These are phyloP conservation scores for Benthosema pterotum DNA, from an alignment of 2,797 vertebrate species.

Conservation along the genomic window DNA sequence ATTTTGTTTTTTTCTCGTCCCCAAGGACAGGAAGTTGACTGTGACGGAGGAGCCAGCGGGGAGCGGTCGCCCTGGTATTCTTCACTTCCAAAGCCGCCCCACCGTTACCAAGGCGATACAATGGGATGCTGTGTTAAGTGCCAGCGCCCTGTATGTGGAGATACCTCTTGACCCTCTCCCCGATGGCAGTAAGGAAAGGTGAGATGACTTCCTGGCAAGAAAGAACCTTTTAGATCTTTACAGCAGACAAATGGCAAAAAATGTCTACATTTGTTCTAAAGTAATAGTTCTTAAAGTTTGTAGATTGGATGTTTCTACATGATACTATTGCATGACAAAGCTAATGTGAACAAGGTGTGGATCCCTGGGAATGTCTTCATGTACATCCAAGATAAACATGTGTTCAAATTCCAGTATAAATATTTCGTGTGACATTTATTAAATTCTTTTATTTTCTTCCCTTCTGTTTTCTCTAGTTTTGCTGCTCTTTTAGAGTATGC, in stretches of 20 bases:
- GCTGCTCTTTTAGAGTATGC: slow-evolving; percentile 84
- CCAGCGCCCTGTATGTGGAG: slow-evolving; percentile 81
- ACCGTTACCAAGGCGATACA: slow-evolving; percentile 76
- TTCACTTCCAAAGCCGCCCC: slow-evolving; percentile 83
- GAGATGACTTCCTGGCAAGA: slow-evolving; percentile 15
- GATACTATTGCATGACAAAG: too few relatives aligned
- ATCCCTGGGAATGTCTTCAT: neutral
- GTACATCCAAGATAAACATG: neutral
- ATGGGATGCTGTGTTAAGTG: slow-evolving; percentile 82
- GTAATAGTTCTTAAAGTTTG: too few relatives aligned
- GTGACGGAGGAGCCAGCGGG: slow-evolving; percentile 84
- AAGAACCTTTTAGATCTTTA: too few relatives aligned
- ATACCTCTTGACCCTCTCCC: slow-evolving; percentile 80
- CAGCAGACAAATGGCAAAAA: too few relatives aligned
- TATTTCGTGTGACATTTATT: neutral
- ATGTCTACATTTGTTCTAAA: too few relatives aligned
- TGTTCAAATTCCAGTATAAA: neutral
- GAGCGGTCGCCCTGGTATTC: slow-evolving; percentile 79
- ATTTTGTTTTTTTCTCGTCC: slow-evolving; percentile 5
- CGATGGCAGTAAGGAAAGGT: slow-evolving; percentile 88
- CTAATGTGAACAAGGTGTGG: too few relatives aligned
- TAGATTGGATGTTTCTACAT: too few relatives aligned
- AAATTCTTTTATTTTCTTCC: slow-evolving; percentile 22
- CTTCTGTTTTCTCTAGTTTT: slow-evolving; percentile 79
- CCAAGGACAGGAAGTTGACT: slow-evolving; percentile 84